Base-by-base conservation (phyloP, 2,113 vertebrate species). In the Callaeas wilsoni region DNA sequence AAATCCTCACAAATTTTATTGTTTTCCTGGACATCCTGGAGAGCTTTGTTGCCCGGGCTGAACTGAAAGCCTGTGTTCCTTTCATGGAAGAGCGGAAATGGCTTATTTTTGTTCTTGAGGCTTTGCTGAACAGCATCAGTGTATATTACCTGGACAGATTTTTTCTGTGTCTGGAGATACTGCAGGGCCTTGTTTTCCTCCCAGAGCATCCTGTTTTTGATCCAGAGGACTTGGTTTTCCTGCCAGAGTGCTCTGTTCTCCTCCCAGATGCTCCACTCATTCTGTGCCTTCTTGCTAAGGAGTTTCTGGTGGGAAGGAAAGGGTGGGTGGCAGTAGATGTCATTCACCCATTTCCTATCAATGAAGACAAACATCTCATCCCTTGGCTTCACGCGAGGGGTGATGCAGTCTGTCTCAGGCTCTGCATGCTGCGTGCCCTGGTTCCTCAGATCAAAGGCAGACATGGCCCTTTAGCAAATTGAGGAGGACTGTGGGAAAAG, bases 141-240 rank as follows among this genome's bases (percentile, higher is more conserved):
- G 62, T 96, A 93, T 25, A 92, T 87, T 65, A 96, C 78, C 32
- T 77, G 78, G 4, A 77, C 13, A 10, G 71, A 44, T 90, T 91
- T 95, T 21, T 79, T 97, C 78, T 97, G 97, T 69, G 96, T 83
- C 89, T 91, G 95, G 44, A 98, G 89, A 83, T 70, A 70, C 41
- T 97, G 96, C 9, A 98, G 83, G 29, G 97, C 75, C 41, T 94
- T 96, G 71, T 97, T 98, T 96, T 98, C 97, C 71, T 97, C 87
- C 79, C 92, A 93, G 16, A 98, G 97, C 52, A 85, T 74, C 50
- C 83, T 93, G 82, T 68, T 98, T 81, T 98, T 95, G 5, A 95
- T 64, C 7, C 64, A 59, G 20, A 98, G 97, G 10, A 77, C 46
- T 14, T 82, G 59, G 80, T 97, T 98, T 95, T 98, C 97, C 29